These are phyloP conservation scores for Catocala fraxini DNA, from an alignment of 2,888 invertebrate genomes.

Conservation along the genomic window DNA sequence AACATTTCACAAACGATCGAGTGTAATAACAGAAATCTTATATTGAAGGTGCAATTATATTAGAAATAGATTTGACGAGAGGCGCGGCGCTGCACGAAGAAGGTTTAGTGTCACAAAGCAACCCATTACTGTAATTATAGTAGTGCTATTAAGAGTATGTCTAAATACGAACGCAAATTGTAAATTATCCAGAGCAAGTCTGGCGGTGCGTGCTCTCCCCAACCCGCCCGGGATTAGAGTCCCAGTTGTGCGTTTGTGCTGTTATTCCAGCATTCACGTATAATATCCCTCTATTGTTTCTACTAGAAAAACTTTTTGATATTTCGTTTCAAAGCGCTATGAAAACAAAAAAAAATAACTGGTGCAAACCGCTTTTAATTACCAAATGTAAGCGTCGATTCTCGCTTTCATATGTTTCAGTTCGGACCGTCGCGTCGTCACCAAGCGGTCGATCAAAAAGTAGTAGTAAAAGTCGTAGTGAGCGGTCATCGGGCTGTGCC, in stretches of 20 bases:
- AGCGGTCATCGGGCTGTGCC: slow-evolving; percentile 55
- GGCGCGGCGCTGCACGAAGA: neutral
- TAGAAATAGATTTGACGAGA: slow-evolving; percentile 6
- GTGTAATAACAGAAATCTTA: slow-evolving; percentile 32
- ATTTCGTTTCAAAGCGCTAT: slow-evolving; percentile 54
- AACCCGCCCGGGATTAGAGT: slow-evolving; percentile 74
- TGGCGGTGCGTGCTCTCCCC: slow-evolving; percentile 74
- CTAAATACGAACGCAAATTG: slow-evolving; percentile 74
- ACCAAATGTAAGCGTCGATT: slow-evolving; percentile 36
- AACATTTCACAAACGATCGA: slow-evolving; percentile 40
- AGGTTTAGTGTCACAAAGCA: slow-evolving; percentile 10
- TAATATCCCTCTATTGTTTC: slow-evolving; percentile 71
- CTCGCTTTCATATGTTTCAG: slow-evolving; percentile 19
- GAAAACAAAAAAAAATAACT: slow-evolving; percentile 44
- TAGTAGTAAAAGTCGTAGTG: slow-evolving; percentile 50
- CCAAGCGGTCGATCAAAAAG: slow-evolving; percentile 39
- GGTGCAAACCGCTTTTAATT: slow-evolving; percentile 45
- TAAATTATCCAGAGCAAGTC: slow-evolving; percentile 71
- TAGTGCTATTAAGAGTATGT: slow-evolving; percentile 52
- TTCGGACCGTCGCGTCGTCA: slow-evolving; percentile 11
- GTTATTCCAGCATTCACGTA: slow-evolving; percentile 67
- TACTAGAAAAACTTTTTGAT: slow-evolving; percentile 63
- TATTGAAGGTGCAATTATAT: slow-evolving; percentile 26
- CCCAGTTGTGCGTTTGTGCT: slow-evolving; percentile 74
- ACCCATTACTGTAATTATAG: slow-evolving; percentile 28